Conservation (phyloP, 2,113 vertebrate genomes). For the Corythornis madagascariensis region DNA sequence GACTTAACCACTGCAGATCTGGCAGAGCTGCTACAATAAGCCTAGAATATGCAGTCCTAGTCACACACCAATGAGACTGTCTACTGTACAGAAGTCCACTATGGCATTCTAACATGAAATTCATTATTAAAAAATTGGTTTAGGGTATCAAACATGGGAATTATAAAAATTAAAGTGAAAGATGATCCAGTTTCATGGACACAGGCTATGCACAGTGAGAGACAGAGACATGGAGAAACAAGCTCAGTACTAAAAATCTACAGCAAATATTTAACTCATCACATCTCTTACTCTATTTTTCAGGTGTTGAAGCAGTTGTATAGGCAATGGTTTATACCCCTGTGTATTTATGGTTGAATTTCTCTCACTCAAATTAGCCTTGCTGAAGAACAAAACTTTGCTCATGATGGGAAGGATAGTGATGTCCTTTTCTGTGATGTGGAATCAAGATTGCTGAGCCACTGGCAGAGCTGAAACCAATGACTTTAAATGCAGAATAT, state of each 20-base stretch:
- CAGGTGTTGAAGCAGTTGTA: neutral
- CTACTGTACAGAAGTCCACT: neutral
- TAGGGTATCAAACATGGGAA: neutral
- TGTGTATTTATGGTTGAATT: neutral
- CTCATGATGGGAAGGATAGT: neutral
- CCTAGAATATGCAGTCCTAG: neutral
- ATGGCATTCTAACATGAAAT: constrained; percentile 23
- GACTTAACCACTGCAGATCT: neutral
- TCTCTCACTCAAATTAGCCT: neutral
- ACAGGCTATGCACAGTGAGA: neutral
- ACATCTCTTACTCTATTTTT: neutral
- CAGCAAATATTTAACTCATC: neutral
- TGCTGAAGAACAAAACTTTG: neutral
- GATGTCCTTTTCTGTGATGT: neutral
- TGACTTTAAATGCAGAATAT: constrained; percentile 32
- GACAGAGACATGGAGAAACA: neutral
- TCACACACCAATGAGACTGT: neutral
- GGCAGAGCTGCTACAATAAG: neutral
- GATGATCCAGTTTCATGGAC: neutral
- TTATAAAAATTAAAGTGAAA: constrained; percentile 57
- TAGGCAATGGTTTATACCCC: neutral
- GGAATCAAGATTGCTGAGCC: constrained; percentile 7
- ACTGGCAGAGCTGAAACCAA: constrained; percentile 18
- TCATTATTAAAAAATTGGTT: constrained; percentile 48
- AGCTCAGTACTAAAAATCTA: neutral